phyloP scores from a whole-genome alignment of 2,797 vertebrate genomes.

The Arnoldichthys spilopterus region DNA sequence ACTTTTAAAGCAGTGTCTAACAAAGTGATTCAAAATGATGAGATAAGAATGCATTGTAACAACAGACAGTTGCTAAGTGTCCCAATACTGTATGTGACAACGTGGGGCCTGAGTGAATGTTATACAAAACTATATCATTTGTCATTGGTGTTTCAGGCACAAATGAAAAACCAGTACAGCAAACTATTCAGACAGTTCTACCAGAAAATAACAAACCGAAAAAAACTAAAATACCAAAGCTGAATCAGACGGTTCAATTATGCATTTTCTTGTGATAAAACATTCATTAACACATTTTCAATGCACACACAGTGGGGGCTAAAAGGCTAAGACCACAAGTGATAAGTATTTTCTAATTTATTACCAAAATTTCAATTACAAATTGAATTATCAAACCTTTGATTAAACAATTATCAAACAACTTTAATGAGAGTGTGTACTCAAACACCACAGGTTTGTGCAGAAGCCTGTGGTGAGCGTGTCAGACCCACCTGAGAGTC shows the following conservation, averaged over 20 bases:
- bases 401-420: too few species aligned
- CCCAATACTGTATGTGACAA: not conserved
- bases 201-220: too few species aligned
- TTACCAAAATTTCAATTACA: too few species aligned
- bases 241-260: not conserved
- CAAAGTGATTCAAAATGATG: constrained; percentile 4
- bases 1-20: not conserved
- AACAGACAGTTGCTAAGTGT: not conserved
- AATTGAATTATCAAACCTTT: too few species aligned
- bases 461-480: too few species aligned
- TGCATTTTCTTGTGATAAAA: not conserved
- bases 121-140: not conserved
- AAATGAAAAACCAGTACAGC: not conserved
- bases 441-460: too few species aligned
- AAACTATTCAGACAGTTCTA: not conserved
- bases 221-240: not conserved
- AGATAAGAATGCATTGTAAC: not conserved
- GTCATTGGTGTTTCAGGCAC: constrained; percentile 10
- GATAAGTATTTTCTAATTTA: too few species aligned
- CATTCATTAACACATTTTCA: not conserved
- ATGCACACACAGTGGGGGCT: not conserved
- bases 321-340: too few species aligned
- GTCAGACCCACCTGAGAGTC: too few species aligned
- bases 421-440: too few species aligned
- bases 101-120: not conserved